phyloP scores from a whole-genome alignment of 64 coral and sea anemone genomes.

The Montipora efflorescens region DNA sequence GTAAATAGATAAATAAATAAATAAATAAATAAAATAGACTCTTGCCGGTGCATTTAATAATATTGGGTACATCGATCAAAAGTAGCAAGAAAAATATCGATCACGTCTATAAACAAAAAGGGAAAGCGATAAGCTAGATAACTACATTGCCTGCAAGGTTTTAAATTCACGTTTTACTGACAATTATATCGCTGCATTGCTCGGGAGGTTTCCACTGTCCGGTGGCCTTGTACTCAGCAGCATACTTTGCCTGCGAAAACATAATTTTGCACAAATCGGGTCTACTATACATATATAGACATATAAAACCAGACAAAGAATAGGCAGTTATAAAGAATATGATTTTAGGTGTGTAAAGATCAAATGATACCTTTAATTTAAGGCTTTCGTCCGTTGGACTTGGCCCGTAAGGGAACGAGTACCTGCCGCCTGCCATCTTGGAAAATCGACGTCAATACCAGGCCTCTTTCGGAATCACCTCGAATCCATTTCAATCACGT shows the following conservation, averaged over 20 bases:
- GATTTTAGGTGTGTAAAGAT: not conserved
- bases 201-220: slow-evolving; percentile 39
- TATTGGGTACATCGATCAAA: too few species aligned
- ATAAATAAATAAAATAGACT: too few species aligned
- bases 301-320: too few species aligned
- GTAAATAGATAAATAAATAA: too few species aligned
- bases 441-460: not conserved
- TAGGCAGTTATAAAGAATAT: not conserved
- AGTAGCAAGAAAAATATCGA: too few species aligned
- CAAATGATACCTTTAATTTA: slow-evolving; percentile 62
- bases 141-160: not conserved
- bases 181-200: slow-evolving; percentile 43
- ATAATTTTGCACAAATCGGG: not conserved
- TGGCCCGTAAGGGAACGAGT: slow-evolving; percentile 43
- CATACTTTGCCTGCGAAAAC: slow-evolving; percentile 59
- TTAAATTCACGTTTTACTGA: slow-evolving; percentile 15
- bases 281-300: too few species aligned
- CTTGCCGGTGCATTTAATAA: too few species aligned
- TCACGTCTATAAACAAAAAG: too few species aligned
- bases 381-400: slow-evolving; percentile 83
- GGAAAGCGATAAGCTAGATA: too few species aligned
- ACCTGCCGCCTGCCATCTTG: slow-evolving; percentile 83
- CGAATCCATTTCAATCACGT: too few species aligned
- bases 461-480: not conserved
- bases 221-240: slow-evolving; percentile 45